These are phyloP conservation scores for Neoascia interrupta DNA, from an alignment of 2,888 invertebrate genomes.

Conservation along the genomic window DNA sequence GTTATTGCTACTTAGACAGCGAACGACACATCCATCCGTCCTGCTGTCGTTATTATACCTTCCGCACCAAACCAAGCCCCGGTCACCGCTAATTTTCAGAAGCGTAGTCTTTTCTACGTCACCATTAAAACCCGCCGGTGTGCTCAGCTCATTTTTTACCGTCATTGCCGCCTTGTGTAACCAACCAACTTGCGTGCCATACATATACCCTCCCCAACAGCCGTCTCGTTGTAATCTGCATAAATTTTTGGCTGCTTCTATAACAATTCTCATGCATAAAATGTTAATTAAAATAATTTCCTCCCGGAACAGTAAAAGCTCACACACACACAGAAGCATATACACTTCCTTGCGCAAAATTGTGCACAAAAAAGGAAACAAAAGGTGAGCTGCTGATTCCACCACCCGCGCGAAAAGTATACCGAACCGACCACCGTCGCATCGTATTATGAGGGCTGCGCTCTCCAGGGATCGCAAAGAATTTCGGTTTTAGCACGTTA, in stretches of 20 bases:
- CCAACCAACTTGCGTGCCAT: constrained; percentile 49
- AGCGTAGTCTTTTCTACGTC: no score
- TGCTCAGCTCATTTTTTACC: constrained; percentile 22
- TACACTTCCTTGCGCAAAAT: neutral
- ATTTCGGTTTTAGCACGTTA: constrained; percentile 38
- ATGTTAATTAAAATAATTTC: constrained; percentile 70
- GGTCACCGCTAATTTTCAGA: constrained; percentile 56
- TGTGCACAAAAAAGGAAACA: constrained; percentile 14
- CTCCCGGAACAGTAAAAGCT: constrained; percentile 53
- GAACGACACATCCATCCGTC: constrained; percentile 11
- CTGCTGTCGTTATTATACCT: neutral
- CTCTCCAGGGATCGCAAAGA: neutral
- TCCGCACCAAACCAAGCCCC: neutral
- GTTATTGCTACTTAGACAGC: constrained; percentile 37
- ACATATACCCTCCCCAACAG: neutral
- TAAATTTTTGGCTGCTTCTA: constrained; percentile 60
- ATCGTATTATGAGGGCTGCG: no score
- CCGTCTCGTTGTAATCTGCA: constrained; percentile 58
- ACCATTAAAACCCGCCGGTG: constrained; percentile 23
- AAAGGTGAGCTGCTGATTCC: constrained; percentile 8
- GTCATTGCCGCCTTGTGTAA: constrained; percentile 3
- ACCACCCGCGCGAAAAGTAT: constrained; percentile 8
- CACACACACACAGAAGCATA: neutral
- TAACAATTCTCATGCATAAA: constrained; percentile 64
- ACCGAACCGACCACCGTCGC: neutral